Base-by-base conservation (phyloP, 2,888 invertebrate species). In the Eledona agricola region DNA sequence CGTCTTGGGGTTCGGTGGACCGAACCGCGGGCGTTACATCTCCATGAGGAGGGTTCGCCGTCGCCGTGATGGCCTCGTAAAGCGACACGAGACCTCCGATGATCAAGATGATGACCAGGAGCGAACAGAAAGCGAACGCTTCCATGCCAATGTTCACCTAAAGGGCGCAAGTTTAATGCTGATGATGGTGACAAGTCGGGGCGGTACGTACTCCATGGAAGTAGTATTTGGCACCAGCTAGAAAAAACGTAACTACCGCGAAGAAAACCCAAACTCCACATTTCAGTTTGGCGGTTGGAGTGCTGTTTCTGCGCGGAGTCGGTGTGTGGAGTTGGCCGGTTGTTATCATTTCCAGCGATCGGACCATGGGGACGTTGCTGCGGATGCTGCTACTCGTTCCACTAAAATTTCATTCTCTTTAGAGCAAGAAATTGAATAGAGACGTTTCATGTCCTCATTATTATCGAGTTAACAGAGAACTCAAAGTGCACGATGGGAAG, bases 181-280 rank as follows among this genome's bases (percentile, higher is more conserved):
- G 9, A 3, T 25, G 2, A 11, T n/a, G 10, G 9, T 23, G n/a
- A 11, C 1, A 20, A 23, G n/a, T 2, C 12, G n/a, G 9, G 13
- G 28, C n/a, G 4, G 2, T 7, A 61, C 62, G 59, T 51, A 69
- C 71, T 35, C 67, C 69, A 40, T 70, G 64, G 32, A 88, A 87
- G 68, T 88, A 89, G 71, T 86, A 87, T 75, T 87, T 89, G 12
- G 85, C 85, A 15, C 85, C 85, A 0, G 84, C 87, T 34, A 89
- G 78, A 67, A 88, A 87, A 20, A 87, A 81, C 0, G 86, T 84
- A 1, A 85, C 84, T 29, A 89, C 72, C 6, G 85, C 84, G 63
- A 89, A 82, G 1, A 87, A 86, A 22, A 87, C 85, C 77, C 88
- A 86, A 77, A 89, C 83, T 5, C 85, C 86, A 68, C 84, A 86